phyloP scores from a whole-genome alignment of 1,140 invertebrate genomes.

The Nylanderia fulva region DNA sequence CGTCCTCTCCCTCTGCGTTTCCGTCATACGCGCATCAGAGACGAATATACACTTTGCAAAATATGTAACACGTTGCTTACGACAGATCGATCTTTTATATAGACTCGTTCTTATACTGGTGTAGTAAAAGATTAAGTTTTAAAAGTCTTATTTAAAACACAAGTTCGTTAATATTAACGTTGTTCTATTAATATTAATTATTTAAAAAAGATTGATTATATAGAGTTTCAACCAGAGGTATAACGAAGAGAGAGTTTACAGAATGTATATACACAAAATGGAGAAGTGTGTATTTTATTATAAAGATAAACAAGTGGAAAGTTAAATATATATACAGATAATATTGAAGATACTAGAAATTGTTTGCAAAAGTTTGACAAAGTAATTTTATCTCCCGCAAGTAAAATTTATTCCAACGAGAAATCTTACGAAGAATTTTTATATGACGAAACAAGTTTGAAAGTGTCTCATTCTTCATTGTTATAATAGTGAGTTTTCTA shows the following conservation, averaged over 20 bases:
- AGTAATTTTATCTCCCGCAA: not conserved
- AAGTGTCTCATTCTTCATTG: not conserved
- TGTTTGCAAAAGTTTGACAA: conserved; percentile 15
- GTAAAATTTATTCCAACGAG: conserved; percentile 20
- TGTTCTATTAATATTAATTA: conserved; percentile 1
- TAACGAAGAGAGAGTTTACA: too few relatives aligned
- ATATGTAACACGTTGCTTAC: not conserved
- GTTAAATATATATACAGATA: not conserved
- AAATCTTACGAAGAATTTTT: not conserved
- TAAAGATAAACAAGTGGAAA: not conserved
- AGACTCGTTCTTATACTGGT: not conserved
- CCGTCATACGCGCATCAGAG: not conserved
- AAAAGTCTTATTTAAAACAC: not conserved
- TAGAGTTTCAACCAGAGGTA: too few relatives aligned
- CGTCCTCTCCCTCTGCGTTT: not conserved
- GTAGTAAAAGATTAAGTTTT: not conserved
- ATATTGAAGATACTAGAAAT: not conserved
- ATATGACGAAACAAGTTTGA: conserved; percentile 24
- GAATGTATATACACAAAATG: not conserved
- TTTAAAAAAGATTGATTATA: too few relatives aligned
- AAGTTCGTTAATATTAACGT: not conserved
- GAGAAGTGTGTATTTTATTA: not conserved
- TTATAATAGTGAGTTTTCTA: conserved; percentile 40
- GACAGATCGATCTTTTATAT: not conserved
- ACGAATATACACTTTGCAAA: conserved; percentile 31